Conservation (phyloP, 2,113 vertebrate species). For the Morone chrysops region DNA sequence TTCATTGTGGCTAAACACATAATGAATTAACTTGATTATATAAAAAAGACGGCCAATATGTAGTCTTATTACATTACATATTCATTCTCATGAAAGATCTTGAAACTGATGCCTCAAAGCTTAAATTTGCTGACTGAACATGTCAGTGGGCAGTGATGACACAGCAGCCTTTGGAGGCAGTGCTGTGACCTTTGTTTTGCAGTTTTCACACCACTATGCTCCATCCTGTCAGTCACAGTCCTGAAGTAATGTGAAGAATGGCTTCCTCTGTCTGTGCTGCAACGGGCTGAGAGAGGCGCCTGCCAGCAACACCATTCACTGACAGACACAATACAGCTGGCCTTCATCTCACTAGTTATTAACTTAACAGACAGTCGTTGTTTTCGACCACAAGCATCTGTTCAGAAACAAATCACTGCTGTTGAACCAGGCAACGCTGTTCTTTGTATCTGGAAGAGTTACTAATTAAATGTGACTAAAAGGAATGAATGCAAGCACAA, state of each 20-base stretch:
- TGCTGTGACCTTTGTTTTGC: conserved; percentile 26
- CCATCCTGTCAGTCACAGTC: conserved; percentile 19
- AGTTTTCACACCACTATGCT: conserved; percentile 35
- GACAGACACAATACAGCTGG: conserved; percentile 59
- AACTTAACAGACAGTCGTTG: conserved; percentile 58
- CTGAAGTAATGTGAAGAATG: conserved; percentile 51
- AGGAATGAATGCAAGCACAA: neutral
- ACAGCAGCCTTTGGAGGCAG: conserved; percentile 12
- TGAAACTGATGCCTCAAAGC: neutral
- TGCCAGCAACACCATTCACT: conserved; percentile 53
- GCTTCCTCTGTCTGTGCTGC: conserved; percentile 48
- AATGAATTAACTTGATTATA: too few relatives aligned
- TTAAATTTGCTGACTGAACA: conserved; percentile 1
- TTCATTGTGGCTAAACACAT: neutral
- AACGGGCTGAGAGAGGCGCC: conserved; percentile 29
- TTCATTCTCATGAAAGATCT: neutral
- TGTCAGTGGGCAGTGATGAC: conserved; percentile 18
- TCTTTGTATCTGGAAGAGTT: conserved; percentile 17
- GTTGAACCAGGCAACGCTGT: neutral
- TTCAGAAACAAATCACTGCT: conserved; percentile 40
- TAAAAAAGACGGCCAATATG: neutral
- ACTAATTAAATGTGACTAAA: conserved; percentile 4
- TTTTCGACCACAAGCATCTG: conserved; percentile 52
- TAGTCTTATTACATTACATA: neutral
- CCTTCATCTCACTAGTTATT: conserved; percentile 47